Evolutionary conservation across 64 coral and sea anemone species (phyloP).

Genomic region (Dendronephthya gigantea): DNA sequence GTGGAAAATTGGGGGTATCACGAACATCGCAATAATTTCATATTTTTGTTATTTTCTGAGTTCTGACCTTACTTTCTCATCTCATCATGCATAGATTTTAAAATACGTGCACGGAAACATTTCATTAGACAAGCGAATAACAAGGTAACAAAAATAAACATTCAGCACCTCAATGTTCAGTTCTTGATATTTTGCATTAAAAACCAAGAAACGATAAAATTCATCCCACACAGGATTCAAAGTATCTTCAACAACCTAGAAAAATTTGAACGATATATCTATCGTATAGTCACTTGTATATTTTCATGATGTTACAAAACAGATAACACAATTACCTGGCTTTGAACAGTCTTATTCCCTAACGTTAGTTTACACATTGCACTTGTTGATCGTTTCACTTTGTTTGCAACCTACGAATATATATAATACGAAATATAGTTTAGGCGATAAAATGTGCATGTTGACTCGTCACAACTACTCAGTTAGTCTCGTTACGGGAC

Average conservation of each 20-base stretch:
- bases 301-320: too few relatives aligned
- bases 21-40: too few relatives aligned
- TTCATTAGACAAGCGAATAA: too few relatives aligned
- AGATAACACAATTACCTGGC: constrained; percentile 45
- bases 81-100: too few relatives aligned
- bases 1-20: too few relatives aligned
- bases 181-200: constrained; percentile 90
- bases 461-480: neutral
- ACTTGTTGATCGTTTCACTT: constrained; percentile 82
- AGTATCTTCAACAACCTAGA: constrained; percentile 43
- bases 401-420: constrained; percentile 55
- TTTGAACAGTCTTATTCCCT: constrained; percentile 66
- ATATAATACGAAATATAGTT: neutral
- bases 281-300: too few relatives aligned
- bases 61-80: too few relatives aligned
- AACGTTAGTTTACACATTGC: constrained; percentile 84
- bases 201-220: constrained; percentile 84
- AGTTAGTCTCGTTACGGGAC: too few relatives aligned
- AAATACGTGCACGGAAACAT: too few relatives aligned
- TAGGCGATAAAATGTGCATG: neutral
- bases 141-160: neutral
- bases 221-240: constrained; percentile 97
- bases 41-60: too few relatives aligned
- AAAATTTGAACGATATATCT: neutral
- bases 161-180: constrained; percentile 74